Conservation (phyloP, 2,113 vertebrate genomes). For the Apteryx mantelli region DNA sequence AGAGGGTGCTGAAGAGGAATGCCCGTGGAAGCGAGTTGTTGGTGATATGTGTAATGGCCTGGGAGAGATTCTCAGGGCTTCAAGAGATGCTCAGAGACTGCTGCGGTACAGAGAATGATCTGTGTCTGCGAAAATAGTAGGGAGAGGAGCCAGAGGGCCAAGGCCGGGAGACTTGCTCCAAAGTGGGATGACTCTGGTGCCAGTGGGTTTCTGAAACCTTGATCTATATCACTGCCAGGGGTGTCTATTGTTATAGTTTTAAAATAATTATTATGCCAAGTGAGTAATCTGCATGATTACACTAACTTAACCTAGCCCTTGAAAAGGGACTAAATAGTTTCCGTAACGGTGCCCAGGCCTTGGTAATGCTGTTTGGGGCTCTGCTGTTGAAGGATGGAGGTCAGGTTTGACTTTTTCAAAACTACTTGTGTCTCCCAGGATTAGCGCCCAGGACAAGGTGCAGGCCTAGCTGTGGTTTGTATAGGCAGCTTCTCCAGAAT, state of each 20-base stretch:
- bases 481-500: not conserved
- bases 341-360: not conserved
- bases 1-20: not conserved
- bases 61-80: too few species aligned
- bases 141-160: not conserved
- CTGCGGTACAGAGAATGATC: too few species aligned
- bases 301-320: not conserved
- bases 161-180: not conserved
- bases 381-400: not conserved
- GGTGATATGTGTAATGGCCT: too few species aligned
- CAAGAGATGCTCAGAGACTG: too few species aligned
- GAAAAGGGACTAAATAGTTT: not conserved
- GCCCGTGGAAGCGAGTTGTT: too few species aligned
- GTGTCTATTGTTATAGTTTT: not conserved
- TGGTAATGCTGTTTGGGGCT: not conserved
- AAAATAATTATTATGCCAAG: not conserved
- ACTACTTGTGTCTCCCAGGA: not conserved
- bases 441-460: not conserved
- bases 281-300: not conserved
- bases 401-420: not conserved
- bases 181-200: not conserved
- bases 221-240: not conserved
- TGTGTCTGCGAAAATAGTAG: not conserved
- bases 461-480: not conserved
- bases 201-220: not conserved